A percentile compares a stretch with the other conserved stretches of the same genome.
phyloP scores from a whole-genome alignment of 2,113 vertebrate genomes.

The Porphyrio hochstetteri region DNA sequence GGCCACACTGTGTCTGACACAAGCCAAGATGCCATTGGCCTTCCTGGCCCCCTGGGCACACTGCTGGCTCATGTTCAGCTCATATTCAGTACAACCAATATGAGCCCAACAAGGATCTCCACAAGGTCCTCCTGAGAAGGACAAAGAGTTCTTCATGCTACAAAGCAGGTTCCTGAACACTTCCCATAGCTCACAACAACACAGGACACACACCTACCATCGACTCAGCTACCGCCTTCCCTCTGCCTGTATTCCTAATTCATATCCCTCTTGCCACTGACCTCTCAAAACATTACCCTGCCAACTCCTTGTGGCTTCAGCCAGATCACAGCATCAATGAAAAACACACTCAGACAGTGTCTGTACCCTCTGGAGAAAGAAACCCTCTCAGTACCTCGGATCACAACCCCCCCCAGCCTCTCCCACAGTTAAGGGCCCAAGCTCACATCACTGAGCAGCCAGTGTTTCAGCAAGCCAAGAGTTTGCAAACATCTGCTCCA shows the following conservation, averaged over 20 bases:
- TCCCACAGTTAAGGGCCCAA: neutral
- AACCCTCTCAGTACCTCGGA: neutral
- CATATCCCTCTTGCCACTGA: neutral
- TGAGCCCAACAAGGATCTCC: neutral
- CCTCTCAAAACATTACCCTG: neutral
- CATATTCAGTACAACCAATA: neutral
- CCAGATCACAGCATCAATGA: neutral
- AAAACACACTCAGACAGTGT: neutral
- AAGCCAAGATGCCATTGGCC: too few species aligned
- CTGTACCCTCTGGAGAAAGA: neutral
- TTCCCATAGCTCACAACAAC: neutral
- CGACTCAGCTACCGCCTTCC: neutral
- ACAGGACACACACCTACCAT: neutral
- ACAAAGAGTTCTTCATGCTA: neutral
- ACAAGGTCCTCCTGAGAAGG: neutral
- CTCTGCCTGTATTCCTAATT: neutral
- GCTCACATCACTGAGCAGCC: neutral
- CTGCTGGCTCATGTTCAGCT: too few species aligned
- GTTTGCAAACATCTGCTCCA: neutral
- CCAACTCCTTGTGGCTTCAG: neutral
- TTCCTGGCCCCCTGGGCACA: too few species aligned
- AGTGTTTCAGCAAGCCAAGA: neutral
- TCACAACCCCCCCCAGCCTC: neutral
- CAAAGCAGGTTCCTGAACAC: neutral
- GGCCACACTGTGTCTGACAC: too few species aligned